A percentile compares a stretch with the other conserved stretches of the same genome.
Conservation (phyloP, 2,888 invertebrate genomes). For the Pristionchus entomophagus region DNA sequence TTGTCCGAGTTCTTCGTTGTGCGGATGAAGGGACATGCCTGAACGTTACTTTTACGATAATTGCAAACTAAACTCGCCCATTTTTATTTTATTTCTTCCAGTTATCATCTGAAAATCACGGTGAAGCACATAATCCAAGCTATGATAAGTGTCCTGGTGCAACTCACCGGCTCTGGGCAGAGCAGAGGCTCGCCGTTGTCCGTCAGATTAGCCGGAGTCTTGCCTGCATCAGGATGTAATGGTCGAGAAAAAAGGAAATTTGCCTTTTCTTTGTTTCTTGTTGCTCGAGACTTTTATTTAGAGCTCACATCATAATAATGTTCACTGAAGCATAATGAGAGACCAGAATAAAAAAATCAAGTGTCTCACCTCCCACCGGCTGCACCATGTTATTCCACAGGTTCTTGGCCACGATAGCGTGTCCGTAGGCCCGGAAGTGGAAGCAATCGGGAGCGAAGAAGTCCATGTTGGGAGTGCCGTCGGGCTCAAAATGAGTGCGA, state of each 20-base stretch:
- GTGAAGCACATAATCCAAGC: too few relatives aligned
- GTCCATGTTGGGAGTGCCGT: constrained; percentile 61
- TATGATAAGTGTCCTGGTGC: too few relatives aligned
- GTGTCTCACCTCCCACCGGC: constrained; percentile 30
- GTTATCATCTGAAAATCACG: too few relatives aligned
- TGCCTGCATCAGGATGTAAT: neutral
- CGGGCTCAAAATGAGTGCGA: constrained; percentile 37
- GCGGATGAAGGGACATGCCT: constrained; percentile 62
- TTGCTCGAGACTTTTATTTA: neutral
- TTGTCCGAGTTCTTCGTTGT: constrained; percentile 60
- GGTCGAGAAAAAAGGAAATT: neutral
- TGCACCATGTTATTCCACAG: constrained; percentile 58
- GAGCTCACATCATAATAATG: neutral
- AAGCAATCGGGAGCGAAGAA: constrained; percentile 69
- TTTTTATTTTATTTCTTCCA: too few relatives aligned
- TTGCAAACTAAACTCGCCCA: too few relatives aligned
- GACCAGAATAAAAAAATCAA: constrained; percentile 7
- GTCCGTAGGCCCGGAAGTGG: constrained; percentile 64
- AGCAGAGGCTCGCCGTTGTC: constrained; percentile 55
- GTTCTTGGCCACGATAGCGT: constrained; percentile 56
- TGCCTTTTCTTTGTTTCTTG: too few relatives aligned
- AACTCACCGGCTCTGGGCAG: constrained; percentile 65
- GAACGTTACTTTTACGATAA: too few relatives aligned
- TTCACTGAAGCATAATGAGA: neutral
- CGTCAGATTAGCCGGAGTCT: constrained; percentile 57